Conservation (phyloP, 2,888 invertebrate genomes). For the Orgyia antiqua region DNA sequence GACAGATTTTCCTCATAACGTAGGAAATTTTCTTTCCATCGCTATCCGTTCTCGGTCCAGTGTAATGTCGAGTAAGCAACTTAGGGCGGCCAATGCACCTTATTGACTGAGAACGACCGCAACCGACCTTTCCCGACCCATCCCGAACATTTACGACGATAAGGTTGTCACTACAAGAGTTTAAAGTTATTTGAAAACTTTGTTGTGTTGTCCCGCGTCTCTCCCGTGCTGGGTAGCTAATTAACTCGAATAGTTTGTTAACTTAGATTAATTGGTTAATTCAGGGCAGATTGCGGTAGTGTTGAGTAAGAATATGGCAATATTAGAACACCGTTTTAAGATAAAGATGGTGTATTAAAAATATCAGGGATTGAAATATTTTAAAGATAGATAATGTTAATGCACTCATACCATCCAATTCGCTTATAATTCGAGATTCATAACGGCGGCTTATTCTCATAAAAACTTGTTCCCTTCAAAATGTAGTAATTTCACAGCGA, state of each 20-base stretch:
- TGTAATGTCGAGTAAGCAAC: slow-evolving; percentile 47
- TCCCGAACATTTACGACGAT: slow-evolving; percentile 41
- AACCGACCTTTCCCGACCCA: slow-evolving; percentile 45
- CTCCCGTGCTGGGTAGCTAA: slow-evolving; percentile 33
- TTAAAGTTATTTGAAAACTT: slow-evolving; percentile 50
- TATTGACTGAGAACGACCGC: slow-evolving; percentile 62
- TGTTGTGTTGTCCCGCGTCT: slow-evolving; percentile 24
- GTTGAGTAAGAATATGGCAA: slow-evolving; percentile 10
- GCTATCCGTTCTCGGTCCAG: slow-evolving; percentile 31
- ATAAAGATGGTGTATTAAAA: too few relatives aligned
- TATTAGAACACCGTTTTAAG: background rate
- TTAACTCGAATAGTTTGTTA: slow-evolving; percentile 38
- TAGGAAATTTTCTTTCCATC: slow-evolving; percentile 21
- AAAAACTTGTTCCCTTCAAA: slow-evolving; percentile 77
- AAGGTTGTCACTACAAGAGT: slow-evolving; percentile 51
- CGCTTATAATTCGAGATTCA: slow-evolving; percentile 76
- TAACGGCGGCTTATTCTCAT: slow-evolving; percentile 75
- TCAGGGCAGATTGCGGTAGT: slow-evolving; percentile 18
- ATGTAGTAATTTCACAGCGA: slow-evolving; percentile 74
- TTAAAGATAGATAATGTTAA: slow-evolving; percentile 8
- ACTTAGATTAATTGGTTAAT: slow-evolving; percentile 32
- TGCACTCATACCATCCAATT: slow-evolving; percentile 34
- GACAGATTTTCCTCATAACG: slow-evolving; percentile 17
- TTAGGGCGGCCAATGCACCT: slow-evolving; percentile 71
- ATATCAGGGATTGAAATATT: too few relatives aligned